Conservation (phyloP, 2,113 vertebrate species). For the Mus pahari region DNA sequence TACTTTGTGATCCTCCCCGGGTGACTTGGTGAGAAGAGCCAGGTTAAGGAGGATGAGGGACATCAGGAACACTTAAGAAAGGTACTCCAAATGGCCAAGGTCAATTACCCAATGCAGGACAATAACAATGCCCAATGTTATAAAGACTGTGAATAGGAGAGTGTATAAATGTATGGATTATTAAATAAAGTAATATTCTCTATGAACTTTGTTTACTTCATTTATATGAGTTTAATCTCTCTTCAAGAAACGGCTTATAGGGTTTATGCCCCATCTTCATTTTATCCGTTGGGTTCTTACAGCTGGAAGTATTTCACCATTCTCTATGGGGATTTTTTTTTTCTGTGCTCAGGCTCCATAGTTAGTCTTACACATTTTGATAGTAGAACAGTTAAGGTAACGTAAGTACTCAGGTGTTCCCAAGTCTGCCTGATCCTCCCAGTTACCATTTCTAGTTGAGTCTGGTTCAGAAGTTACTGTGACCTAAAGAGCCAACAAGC, state of each 20-base stretch:
- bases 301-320: not conserved
- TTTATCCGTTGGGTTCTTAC: not conserved
- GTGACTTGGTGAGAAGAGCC: not conserved
- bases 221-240: not conserved
- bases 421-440: too few species aligned
- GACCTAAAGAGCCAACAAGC: rapidly evolving
- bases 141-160: not conserved
- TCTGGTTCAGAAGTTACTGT: too few species aligned
- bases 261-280: not conserved
- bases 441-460: not conserved
- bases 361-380: not conserved
- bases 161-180: not conserved
- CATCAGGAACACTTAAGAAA: not conserved
- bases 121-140: not conserved
- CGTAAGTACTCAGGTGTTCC: too few species aligned
- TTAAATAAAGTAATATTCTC: not conserved
- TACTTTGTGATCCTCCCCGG: not conserved
- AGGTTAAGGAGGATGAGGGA: not conserved
- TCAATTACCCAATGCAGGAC: not conserved
- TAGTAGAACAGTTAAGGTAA: not conserved
- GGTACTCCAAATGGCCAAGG: not conserved
- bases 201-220: not conserved
- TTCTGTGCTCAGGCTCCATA: not conserved
- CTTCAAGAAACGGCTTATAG: not conserved
- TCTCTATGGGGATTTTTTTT: not conserved